Evolutionary conservation across 2,113 vertebrate species (phyloP).

Genomic region (Malurus elegans): DNA sequence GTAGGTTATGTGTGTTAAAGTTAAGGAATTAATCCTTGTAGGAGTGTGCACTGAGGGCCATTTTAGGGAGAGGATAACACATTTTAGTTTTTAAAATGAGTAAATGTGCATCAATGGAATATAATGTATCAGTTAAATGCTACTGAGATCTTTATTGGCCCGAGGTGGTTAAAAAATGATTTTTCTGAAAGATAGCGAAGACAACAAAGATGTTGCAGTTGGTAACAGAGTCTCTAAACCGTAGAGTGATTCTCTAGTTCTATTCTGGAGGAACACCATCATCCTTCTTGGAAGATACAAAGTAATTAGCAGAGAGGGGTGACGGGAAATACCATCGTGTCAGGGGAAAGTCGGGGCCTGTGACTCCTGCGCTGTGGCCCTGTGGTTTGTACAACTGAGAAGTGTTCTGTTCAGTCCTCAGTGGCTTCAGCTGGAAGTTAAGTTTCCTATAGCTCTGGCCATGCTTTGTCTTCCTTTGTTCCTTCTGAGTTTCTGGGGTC

Average conservation of each 20-base stretch:
- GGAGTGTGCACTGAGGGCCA: accelerated
- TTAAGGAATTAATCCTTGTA: background rate
- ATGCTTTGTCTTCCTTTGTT: background rate
- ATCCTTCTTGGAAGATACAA: background rate
- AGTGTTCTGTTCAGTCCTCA: background rate
- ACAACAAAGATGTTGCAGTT: background rate
- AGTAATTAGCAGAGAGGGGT: background rate
- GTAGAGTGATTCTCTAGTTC: background rate
- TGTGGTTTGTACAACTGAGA: background rate
- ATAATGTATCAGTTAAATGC: background rate
- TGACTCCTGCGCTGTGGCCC: background rate
- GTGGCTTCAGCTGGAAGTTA: background rate
- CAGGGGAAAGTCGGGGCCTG: background rate
- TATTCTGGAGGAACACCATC: background rate
- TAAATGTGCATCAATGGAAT: background rate
- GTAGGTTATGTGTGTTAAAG: background rate
- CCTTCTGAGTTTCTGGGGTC: background rate
- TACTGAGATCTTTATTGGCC: background rate
- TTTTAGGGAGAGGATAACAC: background rate
- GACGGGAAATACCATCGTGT: background rate
- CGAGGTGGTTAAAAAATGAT: background rate
- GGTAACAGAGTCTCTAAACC: background rate
- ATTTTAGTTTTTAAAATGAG: background rate
- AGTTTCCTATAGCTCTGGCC: background rate
- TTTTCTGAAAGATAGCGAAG: no score